phyloP scores from a whole-genome alignment of 2,797 vertebrate species.

The Mallotus villosus region DNA sequence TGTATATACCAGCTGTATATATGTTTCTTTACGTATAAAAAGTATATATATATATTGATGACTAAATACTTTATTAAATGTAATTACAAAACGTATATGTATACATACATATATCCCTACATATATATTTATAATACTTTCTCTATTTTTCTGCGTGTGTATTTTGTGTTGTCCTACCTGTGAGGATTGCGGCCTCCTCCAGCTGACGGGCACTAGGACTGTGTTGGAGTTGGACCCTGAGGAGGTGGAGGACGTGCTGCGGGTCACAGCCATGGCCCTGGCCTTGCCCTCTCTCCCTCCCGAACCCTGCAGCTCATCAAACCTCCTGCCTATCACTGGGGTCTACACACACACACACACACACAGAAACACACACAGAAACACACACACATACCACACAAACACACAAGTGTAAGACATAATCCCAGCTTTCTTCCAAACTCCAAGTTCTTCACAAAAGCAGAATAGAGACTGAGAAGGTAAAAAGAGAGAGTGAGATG shows the following conservation, averaged over 20 bases:
- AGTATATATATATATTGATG: too few species aligned
- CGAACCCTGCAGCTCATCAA: slow-evolving; percentile 87
- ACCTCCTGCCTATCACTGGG: slow-evolving; percentile 91
- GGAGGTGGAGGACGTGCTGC: slow-evolving; percentile 95
- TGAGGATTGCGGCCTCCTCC: slow-evolving; percentile 96
- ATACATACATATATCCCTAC: too few species aligned
- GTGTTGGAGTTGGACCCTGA: slow-evolving; percentile 93
- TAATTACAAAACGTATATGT: too few species aligned
- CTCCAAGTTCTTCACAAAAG: not conserved
- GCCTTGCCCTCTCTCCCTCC: slow-evolving; percentile 86
- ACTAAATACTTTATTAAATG: too few species aligned
- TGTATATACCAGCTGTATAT: too few species aligned
- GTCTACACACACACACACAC: slow-evolving; percentile 73
- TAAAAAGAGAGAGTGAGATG: not conserved
- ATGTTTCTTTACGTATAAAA: too few species aligned
- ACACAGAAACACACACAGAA: not conserved
- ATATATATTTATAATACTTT: too few species aligned
- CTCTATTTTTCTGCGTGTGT: too few species aligned
- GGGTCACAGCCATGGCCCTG: slow-evolving; percentile 84
- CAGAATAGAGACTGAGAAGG: not conserved
- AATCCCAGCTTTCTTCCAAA: slow-evolving; percentile 25
- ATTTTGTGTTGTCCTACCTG: slow-evolving; percentile 75
- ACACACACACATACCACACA: slow-evolving; percentile 7
- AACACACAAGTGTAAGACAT: not conserved
- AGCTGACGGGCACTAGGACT: slow-evolving; percentile 95